phyloP scores from a whole-genome alignment of 2,797 vertebrate species.

The Onychomys arenicola region DNA sequence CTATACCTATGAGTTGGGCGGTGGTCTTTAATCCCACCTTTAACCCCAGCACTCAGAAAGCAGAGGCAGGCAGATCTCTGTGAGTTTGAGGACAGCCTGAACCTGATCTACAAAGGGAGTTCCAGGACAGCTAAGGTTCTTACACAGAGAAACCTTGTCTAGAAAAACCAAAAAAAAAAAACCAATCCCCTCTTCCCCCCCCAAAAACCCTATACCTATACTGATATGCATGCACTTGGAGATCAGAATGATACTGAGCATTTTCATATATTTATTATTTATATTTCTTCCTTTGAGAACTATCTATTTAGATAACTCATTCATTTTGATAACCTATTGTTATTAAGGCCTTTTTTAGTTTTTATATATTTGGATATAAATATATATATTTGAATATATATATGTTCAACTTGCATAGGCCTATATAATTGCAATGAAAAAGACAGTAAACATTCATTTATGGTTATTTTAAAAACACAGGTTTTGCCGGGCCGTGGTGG shows the following conservation, averaged over 20 bases:
- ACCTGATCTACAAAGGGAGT: no score
- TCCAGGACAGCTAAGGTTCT: no score
- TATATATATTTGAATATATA: no score
- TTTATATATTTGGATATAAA: neutral
- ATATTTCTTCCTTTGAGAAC: neutral
- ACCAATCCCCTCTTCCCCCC: no score
- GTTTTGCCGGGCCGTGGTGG: no score
- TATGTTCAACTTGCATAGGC: neutral
- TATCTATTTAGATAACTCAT: neutral
- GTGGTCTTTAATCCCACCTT: neutral
- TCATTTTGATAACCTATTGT: neutral
- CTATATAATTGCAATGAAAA: conserved; percentile 14
- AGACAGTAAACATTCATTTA: neutral
- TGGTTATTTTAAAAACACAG: neutral
- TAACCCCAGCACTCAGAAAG: no score
- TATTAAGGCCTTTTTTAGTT: neutral
- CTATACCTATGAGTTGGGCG: neutral
- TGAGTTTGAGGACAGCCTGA: no score
- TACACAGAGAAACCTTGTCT: no score
- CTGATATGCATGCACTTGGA: no score
- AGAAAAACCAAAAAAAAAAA: no score
- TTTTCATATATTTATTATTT: neutral
- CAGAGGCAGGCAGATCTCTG: no score
- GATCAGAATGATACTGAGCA: neutral
- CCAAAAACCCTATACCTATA: no score